Conservation (phyloP, 2,113 vertebrate genomes). For the Chiloscyllium plagiosum region DNA sequence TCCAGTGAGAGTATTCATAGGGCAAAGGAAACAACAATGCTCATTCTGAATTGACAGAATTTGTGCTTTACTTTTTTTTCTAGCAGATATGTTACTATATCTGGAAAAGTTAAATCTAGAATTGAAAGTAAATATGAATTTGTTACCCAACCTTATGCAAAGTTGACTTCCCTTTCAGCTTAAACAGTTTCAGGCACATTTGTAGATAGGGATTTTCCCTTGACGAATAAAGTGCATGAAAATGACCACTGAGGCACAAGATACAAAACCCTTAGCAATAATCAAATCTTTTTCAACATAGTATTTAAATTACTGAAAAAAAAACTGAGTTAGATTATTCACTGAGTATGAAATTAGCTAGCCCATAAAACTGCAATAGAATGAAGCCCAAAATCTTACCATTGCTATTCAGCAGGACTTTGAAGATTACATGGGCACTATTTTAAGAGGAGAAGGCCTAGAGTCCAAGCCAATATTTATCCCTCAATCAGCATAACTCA, state of each 20-base stretch:
- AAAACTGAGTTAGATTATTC: too few relatives aligned
- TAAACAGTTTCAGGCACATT: not conserved
- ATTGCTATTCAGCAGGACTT: not conserved
- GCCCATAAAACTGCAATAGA: too few relatives aligned
- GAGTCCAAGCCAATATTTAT: not conserved
- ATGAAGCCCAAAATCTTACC: not conserved
- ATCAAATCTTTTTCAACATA: not conserved
- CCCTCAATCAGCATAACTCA: not conserved
- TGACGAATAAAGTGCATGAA: not conserved
- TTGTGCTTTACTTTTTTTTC: not conserved
- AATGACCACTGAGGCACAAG: not conserved
- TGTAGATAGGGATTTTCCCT: not conserved
- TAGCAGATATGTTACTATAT: not conserved
- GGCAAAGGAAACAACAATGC: not conserved
- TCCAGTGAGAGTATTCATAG: not conserved
- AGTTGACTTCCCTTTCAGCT: not conserved
- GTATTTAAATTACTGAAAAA: too few relatives aligned
- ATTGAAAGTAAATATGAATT: not conserved
- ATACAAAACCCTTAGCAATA: not conserved
- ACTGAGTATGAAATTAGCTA: too few relatives aligned
- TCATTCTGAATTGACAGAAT: not conserved
- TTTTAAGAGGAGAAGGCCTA: not conserved
- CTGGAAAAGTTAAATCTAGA: not conserved
- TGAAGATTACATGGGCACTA: not conserved
- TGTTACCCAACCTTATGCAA: not conserved